Base-by-base conservation (phyloP, 2,888 invertebrate genomes). In the Rhagonycha lutea region DNA sequence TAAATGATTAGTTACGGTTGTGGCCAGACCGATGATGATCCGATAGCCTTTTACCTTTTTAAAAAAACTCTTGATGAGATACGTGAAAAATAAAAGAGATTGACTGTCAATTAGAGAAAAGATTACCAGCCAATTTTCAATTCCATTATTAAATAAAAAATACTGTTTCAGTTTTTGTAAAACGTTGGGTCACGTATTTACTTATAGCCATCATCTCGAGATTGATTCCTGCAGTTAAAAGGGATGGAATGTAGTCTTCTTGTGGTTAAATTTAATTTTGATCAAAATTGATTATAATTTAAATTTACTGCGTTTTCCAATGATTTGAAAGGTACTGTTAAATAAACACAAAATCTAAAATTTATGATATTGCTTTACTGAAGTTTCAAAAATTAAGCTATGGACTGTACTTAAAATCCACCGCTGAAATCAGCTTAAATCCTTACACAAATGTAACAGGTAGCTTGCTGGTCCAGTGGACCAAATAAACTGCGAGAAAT, bases 1-100 rank as follows among this genome's bases (percentile, higher is more conserved):
- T 85, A 83, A 83, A 85, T 85, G 85, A 86, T 86, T 86, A 85
- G 86, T 84, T 83, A 85, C 83, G 85, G 84, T 82, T 77, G 81
- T 79, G 78, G 72, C 79, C 83, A 82, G 78, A 74, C 76, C 78
- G 77, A 74, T 72, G 71, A 29, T 73, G 62, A 73, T 61, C 47
- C 68, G 76, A 76, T 73, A 70, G 70, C 69, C 65, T 61, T 71
- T 74, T 65, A 60, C 73, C 71, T 77, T 77, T 77, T 77, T 77
- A 73, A 69, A 74, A 68, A 62, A 73, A 70, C 14, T 68, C 68
- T 67, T 77, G 77, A 76, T 74, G 77, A 72, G 77, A 69, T 77
- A 47, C 63, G 47, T 70, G 72, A 68, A 76, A 76, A 76, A 76
- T 76, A 76, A 76, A 63, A 69, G 70, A 67, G 61, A 71, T 62